Base-by-base conservation (phyloP, 92 coral and sea anemone genomes). In the Porites lobata region DNA sequence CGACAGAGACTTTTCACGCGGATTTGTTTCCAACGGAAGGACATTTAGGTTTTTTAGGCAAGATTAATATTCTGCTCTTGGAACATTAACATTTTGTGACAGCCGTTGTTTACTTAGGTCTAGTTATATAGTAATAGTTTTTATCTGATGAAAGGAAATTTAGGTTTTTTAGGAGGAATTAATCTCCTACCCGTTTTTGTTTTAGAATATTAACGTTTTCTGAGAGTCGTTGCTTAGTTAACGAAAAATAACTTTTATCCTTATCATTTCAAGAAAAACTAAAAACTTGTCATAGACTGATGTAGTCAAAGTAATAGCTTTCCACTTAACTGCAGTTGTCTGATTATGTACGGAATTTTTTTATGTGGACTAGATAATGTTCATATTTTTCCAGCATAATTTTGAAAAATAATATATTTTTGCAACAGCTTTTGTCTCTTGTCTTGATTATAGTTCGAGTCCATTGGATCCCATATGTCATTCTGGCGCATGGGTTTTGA, bases 1-100 rank as follows among this genome's bases (percentile, higher is more conserved):
- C 43, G 1, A 56, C 53, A 14, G 29, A 14, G 10, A 15, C 77
- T 8, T 19, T 59, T 4, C 64, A 24, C n/a, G 13, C 65, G 69
- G 15, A 17, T 17, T 8, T 11, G 17, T 68, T 14, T 54, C 75
- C 61, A 29, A 51, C 8, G 75, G 85, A 80, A 68, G 76, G 19
- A 80, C 19, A 12, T 81, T 24, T 17, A 54, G 24, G 65, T 52
- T 81, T 24, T 24, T 8, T 69, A 51, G 85, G 20, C 76, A 81
- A 53, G 76, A 81, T 4, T 81, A 15, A 56, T 20, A 56, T 11
- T 56, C 13, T 9, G 7, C 59, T 56, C 0, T 10, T 10, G 15
- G 61, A 56, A 56, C 61, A 56, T 12, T 56, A 56, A 56, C 4
- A 56, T 56, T 10, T 10, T 56, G 2, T 56, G 61, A 14, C 61